These are phyloP conservation scores for Sorex araneus DNA, from an alignment of 2,113 vertebrate species.

Conservation along the genomic window DNA sequence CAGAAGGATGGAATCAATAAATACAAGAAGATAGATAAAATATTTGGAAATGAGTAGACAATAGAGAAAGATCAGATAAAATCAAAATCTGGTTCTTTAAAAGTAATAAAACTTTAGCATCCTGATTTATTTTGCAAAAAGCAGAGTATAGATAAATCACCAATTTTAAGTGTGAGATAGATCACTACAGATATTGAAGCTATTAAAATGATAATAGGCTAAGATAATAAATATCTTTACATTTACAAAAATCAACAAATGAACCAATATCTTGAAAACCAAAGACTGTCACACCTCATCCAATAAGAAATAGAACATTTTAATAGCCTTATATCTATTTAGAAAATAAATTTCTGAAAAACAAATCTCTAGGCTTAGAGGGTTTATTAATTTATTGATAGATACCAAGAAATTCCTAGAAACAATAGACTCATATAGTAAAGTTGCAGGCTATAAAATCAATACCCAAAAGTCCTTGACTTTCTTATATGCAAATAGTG, in stretches of 20 bases:
- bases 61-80: slow-evolving; percentile 13
- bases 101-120: not conserved
- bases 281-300: slow-evolving; percentile 2
- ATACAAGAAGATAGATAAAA: not conserved
- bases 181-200: not conserved
- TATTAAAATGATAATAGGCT: not conserved
- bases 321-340: not conserved
- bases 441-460: too few species aligned
- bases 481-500: too few species aligned
- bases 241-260: slow-evolving; percentile 38
- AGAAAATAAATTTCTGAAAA: slow-evolving; percentile 39
- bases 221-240: not conserved
- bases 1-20: not conserved
- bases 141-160: not conserved
- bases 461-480: too few species aligned
- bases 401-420: too few species aligned
- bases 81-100: not conserved
- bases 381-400: too few species aligned
- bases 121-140: not conserved
- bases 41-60: not conserved
- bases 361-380: not conserved
- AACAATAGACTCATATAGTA: too few species aligned
- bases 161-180: not conserved
- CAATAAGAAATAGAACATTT: slow-evolving; percentile 32
- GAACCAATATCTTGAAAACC: not conserved